These are phyloP conservation scores for Scaptodrosophila latifasciaeformis DNA, from an alignment of 2,888 invertebrate species.

Conservation along the genomic window DNA sequence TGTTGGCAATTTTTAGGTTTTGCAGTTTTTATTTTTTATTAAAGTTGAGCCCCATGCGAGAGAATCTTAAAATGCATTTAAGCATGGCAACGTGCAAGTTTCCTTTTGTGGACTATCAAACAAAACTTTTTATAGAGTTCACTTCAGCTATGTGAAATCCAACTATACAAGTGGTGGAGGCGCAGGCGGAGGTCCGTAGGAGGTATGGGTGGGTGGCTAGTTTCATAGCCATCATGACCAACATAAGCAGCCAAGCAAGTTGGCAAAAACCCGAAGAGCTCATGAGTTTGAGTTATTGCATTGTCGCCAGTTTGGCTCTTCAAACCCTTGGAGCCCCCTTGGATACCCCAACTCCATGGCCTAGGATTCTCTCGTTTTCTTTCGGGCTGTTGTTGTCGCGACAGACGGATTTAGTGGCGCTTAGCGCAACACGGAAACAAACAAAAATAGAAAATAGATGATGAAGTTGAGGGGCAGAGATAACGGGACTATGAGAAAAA, in stretches of 20 bases:
- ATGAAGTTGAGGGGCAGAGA: too few relatives aligned
- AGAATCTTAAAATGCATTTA: constrained; percentile 53
- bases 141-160: too few relatives aligned
- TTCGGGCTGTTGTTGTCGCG: constrained; percentile 33
- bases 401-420: constrained; percentile 58
- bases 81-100: constrained; percentile 41
- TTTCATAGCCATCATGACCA: constrained; percentile 41
- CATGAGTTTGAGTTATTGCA: constrained; percentile 56
- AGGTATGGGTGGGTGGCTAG: too few relatives aligned
- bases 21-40: constrained; percentile 34
- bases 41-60: constrained; percentile 35
- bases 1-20: too few relatives aligned
- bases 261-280: neutral
- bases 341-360: too few relatives aligned
- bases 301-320: constrained; percentile 43
- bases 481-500: too few relatives aligned
- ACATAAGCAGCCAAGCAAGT: constrained; percentile 15
- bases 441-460: neutral
- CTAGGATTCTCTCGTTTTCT: neutral
- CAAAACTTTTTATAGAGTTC: constrained; percentile 47
- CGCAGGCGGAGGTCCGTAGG: too few relatives aligned
- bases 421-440: constrained; percentile 27
- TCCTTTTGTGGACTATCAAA: constrained; percentile 49
- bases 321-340: too few relatives aligned
- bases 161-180: too few relatives aligned